Base-by-base conservation (phyloP, 2,888 invertebrate genomes). In the Xylota sylvarum region DNA sequence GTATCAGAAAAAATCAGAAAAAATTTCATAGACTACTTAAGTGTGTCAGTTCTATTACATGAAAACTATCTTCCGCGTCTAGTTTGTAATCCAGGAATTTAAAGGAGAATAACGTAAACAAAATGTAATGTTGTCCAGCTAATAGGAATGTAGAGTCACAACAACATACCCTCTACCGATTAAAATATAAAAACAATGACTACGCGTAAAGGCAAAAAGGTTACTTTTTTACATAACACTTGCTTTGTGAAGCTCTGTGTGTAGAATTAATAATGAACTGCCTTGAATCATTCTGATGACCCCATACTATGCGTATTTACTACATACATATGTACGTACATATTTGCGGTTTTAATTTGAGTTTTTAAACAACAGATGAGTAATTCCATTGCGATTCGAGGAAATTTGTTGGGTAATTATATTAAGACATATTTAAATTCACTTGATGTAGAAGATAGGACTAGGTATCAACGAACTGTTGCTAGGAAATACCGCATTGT, bases 221-320 rank as follows among this genome's bases (percentile, higher is more conserved):
- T 40, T 40, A 10, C 30, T 43, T 46, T 17, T 43, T 48, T 58
- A 32, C 35, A 4, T 7, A 19, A 27, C 46, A 72, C 35, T 19
- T 55, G 40, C 55, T 43, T 5, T 19, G 2, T 12, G 35, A 6
- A 56, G 14, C n/a, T 19, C 6, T 35, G 76, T 67, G 67, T 2
- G n/a, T 76, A 37, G 76, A 76, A 76, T 76, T 65, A n/a, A 4
- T 76, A 65, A 76, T 76, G 65, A 70, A 70, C 19, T 12, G 12
- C 56, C 32, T n/a, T 70, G 32, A 76, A 58, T 65, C 65, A 76
- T 58, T 65, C 19, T 27, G 27, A 76, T 76, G 76, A 76, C 76
- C 64, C 62, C 64, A 62, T 62, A 17, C 23, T 56, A 1, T 32
- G 17, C n/a, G 32, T 10, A 32, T 30, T 5, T 19, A 37, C 12